A percentile compares a stretch with the other conserved stretches of the same genome.
These are phyloP conservation scores for Trichogramma pretiosum DNA, from an alignment of 1,140 invertebrate species.

Conservation along the genomic window DNA sequence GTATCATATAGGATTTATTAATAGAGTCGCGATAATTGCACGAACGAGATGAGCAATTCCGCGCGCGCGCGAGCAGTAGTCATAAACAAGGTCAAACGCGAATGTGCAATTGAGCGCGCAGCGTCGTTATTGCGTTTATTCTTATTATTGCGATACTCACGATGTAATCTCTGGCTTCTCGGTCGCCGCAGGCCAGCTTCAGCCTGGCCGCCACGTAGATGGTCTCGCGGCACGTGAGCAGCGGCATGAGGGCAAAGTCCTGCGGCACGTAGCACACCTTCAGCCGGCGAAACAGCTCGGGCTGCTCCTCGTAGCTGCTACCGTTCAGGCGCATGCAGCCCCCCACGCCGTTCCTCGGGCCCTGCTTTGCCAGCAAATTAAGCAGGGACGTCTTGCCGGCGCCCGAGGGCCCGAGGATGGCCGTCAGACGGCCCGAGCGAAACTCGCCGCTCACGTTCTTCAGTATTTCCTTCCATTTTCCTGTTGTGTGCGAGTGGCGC, in stretches of 20 bases:
- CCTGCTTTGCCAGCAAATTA: constrained; percentile 48
- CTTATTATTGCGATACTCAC: constrained; percentile 28
- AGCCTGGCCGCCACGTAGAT: constrained; percentile 57
- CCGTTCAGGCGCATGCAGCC: constrained; percentile 1
- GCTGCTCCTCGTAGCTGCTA: background rate
- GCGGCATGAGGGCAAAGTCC: constrained; percentile 56
- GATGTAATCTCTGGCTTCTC: constrained; percentile 6
- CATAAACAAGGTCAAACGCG: too few species aligned
- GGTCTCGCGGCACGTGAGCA: constrained; percentile 57
- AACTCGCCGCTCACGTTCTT: constrained; percentile 49
- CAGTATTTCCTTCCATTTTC: constrained; percentile 47
- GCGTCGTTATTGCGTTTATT: too few species aligned
- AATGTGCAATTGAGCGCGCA: too few species aligned
- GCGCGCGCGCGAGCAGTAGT: too few species aligned
- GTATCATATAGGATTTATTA: too few species aligned
- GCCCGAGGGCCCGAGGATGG: constrained; percentile 72
- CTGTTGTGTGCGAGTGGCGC: too few species aligned
- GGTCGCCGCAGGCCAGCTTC: constrained; percentile 41
- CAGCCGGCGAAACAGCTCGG: background rate
- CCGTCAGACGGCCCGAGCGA: constrained; percentile 54
- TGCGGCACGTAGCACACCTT: constrained; percentile 56
- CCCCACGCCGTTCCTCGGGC: constrained; percentile 6
- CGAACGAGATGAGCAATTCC: too few species aligned
- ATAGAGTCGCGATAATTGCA: too few species aligned
- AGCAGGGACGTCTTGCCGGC: constrained; percentile 70